These are phyloP conservation scores for Aporophyla nigra DNA, from an alignment of 2,888 invertebrate species.

Conservation along the genomic window DNA sequence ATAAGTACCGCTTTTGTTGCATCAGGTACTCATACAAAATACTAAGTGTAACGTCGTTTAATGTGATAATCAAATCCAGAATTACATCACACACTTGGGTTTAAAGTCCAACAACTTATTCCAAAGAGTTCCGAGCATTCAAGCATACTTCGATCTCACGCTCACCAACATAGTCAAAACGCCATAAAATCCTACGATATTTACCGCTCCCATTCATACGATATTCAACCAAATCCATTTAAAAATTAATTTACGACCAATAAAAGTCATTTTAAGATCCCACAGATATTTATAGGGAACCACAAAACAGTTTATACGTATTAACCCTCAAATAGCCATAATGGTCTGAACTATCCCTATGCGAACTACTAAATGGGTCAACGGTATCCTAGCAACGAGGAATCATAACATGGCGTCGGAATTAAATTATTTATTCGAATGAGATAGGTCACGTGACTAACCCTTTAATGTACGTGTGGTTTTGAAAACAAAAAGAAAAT, in stretches of 20 bases:
- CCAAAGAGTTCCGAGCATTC: not conserved
- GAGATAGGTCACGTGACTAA: constrained; percentile 67
- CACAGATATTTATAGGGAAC: constrained; percentile 73
- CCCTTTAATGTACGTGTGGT: constrained; percentile 51
- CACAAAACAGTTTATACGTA: constrained; percentile 64
- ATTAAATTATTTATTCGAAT: constrained; percentile 70
- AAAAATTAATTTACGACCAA: constrained; percentile 81
- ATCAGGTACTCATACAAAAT: not conserved
- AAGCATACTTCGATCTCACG: constrained; percentile 55
- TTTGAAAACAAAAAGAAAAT: not conserved
- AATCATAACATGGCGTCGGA: constrained; percentile 75
- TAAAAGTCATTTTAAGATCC: constrained; percentile 79
- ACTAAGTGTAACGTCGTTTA: not conserved
- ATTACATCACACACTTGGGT: constrained; percentile 30
- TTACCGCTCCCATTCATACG: constrained; percentile 63
- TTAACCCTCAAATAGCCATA: constrained; percentile 70
- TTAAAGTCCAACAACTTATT: constrained; percentile 19
- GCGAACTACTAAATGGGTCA: constrained; percentile 75
- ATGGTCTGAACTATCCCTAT: constrained; percentile 65
- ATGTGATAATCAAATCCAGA: constrained; percentile 9
- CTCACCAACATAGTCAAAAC: constrained; percentile 52
- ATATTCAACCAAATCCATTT: constrained; percentile 67
- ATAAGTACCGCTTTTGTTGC: not conserved
- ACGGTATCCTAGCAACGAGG: constrained; percentile 72
- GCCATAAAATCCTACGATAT: constrained; percentile 60